phyloP scores from a whole-genome alignment of 1,140 invertebrate species.

The Drosophila melanogaster region DNA sequence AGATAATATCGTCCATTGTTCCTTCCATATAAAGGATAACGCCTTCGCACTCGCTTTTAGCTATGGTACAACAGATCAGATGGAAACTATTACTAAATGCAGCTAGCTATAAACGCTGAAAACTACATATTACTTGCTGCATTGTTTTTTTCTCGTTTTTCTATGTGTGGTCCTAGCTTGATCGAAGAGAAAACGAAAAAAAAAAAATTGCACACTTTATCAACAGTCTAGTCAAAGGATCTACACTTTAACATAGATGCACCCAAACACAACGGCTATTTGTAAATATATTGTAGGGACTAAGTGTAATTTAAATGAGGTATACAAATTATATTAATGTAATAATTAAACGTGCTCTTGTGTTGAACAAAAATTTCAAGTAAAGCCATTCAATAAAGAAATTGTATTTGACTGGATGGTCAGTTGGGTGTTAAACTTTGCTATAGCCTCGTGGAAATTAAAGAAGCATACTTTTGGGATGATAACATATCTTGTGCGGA shows the following conservation, averaged over 20 bases:
- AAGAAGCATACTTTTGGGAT: slow-evolving; percentile 15
- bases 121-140: slow-evolving; percentile 41
- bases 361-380: slow-evolving; percentile 49
- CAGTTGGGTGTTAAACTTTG: slow-evolving; percentile 4
- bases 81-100: slow-evolving; percentile 22
- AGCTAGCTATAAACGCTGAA: slow-evolving; percentile 34
- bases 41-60: slow-evolving; percentile 69
- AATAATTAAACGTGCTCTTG: slow-evolving; percentile 60
- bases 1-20: slow-evolving; percentile 78
- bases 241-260: slow-evolving; percentile 19
- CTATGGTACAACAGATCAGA: slow-evolving; percentile 37
- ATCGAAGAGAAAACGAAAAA: slow-evolving; percentile 26
- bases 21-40: slow-evolving; percentile 67
- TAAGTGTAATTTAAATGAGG: slow-evolving; percentile 62
- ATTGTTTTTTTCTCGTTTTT: slow-evolving; percentile 35
- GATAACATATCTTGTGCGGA: neutral
- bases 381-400: slow-evolving; percentile 51
- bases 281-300: slow-evolving; percentile 70
- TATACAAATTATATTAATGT: slow-evolving; percentile 38
- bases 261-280: slow-evolving; percentile 55
- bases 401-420: neutral
- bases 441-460: neutral
- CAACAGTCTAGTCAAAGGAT: slow-evolving; percentile 11
- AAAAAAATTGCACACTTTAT: slow-evolving; percentile 21
- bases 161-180: slow-evolving; percentile 31